Percentiles rank a stretch among this genome's conserved stretches.
phyloP scores from a whole-genome alignment of 2,797 vertebrate species.

The Bradypus variegatus region DNA sequence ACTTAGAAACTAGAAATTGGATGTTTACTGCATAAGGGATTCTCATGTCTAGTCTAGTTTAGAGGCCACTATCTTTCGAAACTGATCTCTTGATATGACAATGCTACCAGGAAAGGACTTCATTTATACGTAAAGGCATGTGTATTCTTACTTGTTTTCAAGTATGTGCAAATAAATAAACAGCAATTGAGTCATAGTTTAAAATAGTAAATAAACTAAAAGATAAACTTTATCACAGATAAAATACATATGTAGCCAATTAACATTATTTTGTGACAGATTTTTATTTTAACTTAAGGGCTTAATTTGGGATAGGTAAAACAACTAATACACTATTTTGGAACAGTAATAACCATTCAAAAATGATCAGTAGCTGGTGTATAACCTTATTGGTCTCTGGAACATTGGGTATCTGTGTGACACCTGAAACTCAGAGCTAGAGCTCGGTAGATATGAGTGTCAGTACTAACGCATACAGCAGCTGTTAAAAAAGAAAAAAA shows the following conservation, averaged over 20 bases:
- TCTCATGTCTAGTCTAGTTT: not conserved
- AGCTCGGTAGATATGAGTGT: too few species aligned
- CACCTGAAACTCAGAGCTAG: too few species aligned
- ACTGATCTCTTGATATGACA: not conserved
- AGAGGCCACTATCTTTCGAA: not conserved
- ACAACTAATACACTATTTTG: not conserved
- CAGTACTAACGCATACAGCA: too few species aligned
- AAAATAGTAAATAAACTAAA: not conserved
- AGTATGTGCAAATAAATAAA: not conserved
- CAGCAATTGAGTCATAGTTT: not conserved
- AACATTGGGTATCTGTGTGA: too few species aligned
- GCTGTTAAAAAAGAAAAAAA: too few species aligned
- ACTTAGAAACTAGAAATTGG: not conserved
- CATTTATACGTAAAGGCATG: not conserved
- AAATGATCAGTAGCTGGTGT: not conserved
- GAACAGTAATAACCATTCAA: not conserved
- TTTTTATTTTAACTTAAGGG: not conserved
- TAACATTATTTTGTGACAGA: not conserved
- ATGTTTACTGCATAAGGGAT: not conserved
- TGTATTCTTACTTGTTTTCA: not conserved
- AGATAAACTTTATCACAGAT: not conserved
- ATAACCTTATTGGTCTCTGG: too few species aligned
- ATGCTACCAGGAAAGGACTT: not conserved
- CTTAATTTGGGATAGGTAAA: not conserved
- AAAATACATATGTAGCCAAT: not conserved